Conservation (phyloP, 2,113 vertebrate genomes). For the Charadrius vociferus region DNA sequence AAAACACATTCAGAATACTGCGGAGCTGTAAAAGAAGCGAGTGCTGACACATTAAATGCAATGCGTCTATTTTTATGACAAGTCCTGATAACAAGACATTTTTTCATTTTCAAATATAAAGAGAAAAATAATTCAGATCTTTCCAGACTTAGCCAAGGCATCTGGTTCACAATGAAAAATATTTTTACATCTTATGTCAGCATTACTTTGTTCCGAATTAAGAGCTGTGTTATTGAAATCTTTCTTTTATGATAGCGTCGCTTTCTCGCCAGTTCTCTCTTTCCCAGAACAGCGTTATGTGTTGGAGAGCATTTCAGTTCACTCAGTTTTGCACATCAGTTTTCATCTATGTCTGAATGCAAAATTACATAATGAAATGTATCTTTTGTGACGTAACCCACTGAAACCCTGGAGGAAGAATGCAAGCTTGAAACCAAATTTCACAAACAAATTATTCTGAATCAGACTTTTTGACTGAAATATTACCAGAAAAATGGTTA, state of each 20-base stretch:
- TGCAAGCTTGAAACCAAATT: not conserved
- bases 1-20: not conserved
- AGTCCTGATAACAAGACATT: constrained; percentile 5
- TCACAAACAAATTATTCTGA: not conserved
- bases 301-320: not conserved
- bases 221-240: not conserved
- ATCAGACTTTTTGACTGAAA: not conserved
- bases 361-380: not conserved
- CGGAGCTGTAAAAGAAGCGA: not conserved
- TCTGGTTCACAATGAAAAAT: constrained; percentile 22
- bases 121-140: constrained; percentile 2
- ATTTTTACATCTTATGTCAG: constrained; percentile 14
- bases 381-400: not conserved
- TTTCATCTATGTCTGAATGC: not conserved
- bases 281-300: not conserved
- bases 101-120: constrained; percentile 42
- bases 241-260: not conserved
- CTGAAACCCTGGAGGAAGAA: not conserved
- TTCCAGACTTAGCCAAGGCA: not conserved
- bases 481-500: not conserved
- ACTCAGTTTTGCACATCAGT: not conserved
- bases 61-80: constrained; percentile 34
- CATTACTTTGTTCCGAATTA: constrained; percentile 16
- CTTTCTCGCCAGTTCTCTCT: not conserved
- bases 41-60: constrained; percentile 42